phyloP scores from a whole-genome alignment of 2,797 vertebrate genomes.

The Argentina silus region DNA sequence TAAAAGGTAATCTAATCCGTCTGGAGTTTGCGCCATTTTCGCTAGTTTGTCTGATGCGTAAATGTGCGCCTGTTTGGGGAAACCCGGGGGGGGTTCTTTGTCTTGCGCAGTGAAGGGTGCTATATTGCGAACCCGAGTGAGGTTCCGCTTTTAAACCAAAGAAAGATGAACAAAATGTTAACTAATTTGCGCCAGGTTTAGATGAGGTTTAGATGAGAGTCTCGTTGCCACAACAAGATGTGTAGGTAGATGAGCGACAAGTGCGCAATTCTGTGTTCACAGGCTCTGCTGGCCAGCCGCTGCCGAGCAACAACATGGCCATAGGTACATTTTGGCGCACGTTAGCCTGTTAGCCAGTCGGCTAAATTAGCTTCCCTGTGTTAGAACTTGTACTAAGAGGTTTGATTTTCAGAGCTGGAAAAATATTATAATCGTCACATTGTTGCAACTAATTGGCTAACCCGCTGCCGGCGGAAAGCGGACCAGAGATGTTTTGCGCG shows the following conservation, averaged over 20 bases:
- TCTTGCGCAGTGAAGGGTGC: conserved; percentile 65
- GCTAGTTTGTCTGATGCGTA: conserved; percentile 77
- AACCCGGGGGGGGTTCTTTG: conserved; percentile 74
- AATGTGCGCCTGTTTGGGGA: conserved; percentile 73
- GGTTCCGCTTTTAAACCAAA: conserved; percentile 1
- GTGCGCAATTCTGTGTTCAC: conserved; percentile 11
- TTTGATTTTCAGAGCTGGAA: background rate
- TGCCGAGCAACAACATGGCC: background rate
- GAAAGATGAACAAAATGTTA: background rate
- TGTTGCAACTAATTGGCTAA: background rate
- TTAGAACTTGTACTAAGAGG: background rate
- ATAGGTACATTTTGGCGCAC: conserved; percentile 66
- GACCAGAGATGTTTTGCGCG: background rate
- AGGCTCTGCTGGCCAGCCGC: background rate
- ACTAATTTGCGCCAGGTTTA: background rate
- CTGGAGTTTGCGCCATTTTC: conserved; percentile 78
- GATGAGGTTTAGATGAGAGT: background rate
- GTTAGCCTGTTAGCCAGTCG: conserved; percentile 73
- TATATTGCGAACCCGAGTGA: conserved; percentile 20
- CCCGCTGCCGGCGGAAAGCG: background rate
- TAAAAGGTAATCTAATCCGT: conserved; percentile 62
- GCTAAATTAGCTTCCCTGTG: conserved; percentile 33
- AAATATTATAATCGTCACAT: background rate
- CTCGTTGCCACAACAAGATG: background rate
- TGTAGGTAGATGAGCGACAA: background rate